A percentile compares a stretch with the other conserved stretches of the same genome.
phyloP scores from a whole-genome alignment of 2,113 vertebrate species.

The Mobula hypostoma region DNA sequence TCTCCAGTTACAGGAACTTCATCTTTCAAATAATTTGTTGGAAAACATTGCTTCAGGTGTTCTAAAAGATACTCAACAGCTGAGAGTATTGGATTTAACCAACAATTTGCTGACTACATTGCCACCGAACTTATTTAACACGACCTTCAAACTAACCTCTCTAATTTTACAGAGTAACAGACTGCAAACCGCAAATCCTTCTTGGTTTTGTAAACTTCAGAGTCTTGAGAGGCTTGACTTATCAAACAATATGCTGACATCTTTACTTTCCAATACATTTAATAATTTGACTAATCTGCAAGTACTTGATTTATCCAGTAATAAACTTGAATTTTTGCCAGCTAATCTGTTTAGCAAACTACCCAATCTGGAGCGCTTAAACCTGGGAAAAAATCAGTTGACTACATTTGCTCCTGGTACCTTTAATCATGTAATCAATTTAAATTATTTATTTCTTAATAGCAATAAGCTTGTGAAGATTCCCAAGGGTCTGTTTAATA shows the following conservation, averaged over 20 bases:
- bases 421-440: slow-evolving; percentile 45
- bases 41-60: slow-evolving; percentile 51
- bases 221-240: slow-evolving; percentile 60
- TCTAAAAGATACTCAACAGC: slow-evolving; percentile 51
- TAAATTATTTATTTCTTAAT: slow-evolving; percentile 62
- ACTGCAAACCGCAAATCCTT: slow-evolving; percentile 42
- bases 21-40: slow-evolving; percentile 67
- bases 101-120: slow-evolving; percentile 57
- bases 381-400: slow-evolving; percentile 64
- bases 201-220: slow-evolving; percentile 55
- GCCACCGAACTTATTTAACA: slow-evolving; percentile 52
- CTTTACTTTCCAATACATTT: slow-evolving; percentile 50
- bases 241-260: slow-evolving; percentile 56
- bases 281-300: slow-evolving; percentile 48
- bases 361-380: slow-evolving; percentile 53
- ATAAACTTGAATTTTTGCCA: slow-evolving; percentile 55
- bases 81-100: slow-evolving; percentile 67
- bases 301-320: slow-evolving; percentile 63
- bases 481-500: slow-evolving; percentile 47
- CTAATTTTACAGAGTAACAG: slow-evolving; percentile 67
- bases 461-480: slow-evolving; percentile 57
- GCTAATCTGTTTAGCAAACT: slow-evolving; percentile 44
- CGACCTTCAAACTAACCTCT: slow-evolving; percentile 46
- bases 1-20: slow-evolving; percentile 60
- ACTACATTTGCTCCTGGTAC: slow-evolving; percentile 41